Evolutionary conservation across 2,888 invertebrate species (phyloP).

Genomic region (Galerucella calmariensis): DNA sequence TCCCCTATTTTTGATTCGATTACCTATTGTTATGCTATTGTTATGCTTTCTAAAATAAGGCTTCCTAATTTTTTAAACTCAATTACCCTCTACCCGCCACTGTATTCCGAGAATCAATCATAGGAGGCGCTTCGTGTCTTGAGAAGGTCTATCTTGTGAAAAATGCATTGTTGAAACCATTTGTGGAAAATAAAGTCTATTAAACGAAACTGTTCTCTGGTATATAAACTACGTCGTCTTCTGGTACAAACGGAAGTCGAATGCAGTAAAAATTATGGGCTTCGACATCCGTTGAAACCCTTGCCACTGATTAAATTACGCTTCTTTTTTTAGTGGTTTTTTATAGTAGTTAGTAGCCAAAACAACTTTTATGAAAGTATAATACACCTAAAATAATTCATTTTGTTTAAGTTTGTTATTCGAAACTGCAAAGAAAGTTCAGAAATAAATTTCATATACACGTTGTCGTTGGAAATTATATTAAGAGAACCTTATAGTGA

Average conservation of each 20-base stretch:
- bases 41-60: no score
- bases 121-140: no score
- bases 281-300: not conserved
- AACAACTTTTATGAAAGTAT: not conserved
- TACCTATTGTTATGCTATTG: no score
- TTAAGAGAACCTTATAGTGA: not conserved
- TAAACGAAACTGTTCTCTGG: not conserved
- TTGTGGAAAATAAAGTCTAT: no score
- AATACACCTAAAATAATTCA: not conserved
- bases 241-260: not conserved
- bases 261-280: constrained; percentile 3
- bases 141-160: no score
- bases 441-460: not conserved
- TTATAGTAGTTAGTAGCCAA: not conserved
- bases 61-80: no score
- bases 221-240: not conserved
- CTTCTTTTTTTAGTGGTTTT: not conserved
- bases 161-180: no score
- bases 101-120: no score
- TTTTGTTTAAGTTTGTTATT: not conserved
- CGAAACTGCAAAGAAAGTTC: not conserved
- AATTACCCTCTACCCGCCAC: no score
- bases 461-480: not conserved
- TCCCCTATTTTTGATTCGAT: no score
- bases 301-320: not conserved